Evolutionary conservation across 1,140 invertebrate genomes (phyloP), one percentile per base, ranked within the genome.

Genomic region (Zophobas atratus): DNA sequence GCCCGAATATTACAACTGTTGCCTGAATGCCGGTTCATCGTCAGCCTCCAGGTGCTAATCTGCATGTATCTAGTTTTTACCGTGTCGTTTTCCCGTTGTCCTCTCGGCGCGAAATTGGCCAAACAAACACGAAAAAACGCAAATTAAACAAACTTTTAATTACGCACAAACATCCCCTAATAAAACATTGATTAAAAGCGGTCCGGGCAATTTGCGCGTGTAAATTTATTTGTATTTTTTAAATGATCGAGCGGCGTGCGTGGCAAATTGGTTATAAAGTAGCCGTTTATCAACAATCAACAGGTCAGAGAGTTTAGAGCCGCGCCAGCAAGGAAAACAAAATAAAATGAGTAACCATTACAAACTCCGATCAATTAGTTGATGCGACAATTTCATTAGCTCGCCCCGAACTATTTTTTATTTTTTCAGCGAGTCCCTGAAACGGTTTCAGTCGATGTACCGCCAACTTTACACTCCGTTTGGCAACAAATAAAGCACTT

Each of bases 231-330:
- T 67, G 39, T 67, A 67, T 67, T 67, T 67, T 67, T 67, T 67
- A 55, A 72, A 38, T 39, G 46, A 72, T 51, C 48, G 70, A 36
- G 46, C 48, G 70, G 33, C 49, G 71, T 72, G 70, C 51, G 49
- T 70, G 63, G 4, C 51, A 78, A 78, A 78, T 78, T 55, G 72
- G 72, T 75, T 70, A 57, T 63, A 78, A 75, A 75, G 77, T 67
- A 70, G 60, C 56, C 72, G 72, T 74, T 78, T 75, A 75, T 75
- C 41, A 53, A 70, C 73, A 75, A 78, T 78, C 77, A 78, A 78
- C 77, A 78, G 77, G 77, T 78, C 77, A 77, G 53, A 60, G 56
- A 38, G 56, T 39, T 60, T 43, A 57, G 46, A 71, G 49, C 56
- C 75, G 67, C 71, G 39, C 46, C 43, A 75, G 35, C 70, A 78